Evolutionary conservation across 2,888 invertebrate species (phyloP).

Genomic region (Coleophora deauratella): DNA sequence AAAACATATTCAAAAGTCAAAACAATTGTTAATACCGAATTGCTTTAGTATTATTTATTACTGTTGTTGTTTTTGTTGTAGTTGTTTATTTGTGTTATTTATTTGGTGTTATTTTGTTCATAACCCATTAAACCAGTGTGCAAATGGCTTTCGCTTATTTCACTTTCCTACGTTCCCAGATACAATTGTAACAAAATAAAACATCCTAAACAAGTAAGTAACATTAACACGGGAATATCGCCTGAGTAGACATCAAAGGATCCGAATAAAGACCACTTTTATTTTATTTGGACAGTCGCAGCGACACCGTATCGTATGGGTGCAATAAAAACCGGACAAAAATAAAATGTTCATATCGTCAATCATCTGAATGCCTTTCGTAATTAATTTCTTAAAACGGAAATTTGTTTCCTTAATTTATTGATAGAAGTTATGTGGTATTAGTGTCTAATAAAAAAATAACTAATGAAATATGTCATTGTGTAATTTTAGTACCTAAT

Average conservation of each 20-base stretch:
- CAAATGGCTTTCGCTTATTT: no score
- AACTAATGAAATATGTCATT: background rate
- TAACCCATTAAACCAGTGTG: no score
- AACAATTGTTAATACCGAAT: no score
- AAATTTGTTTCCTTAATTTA: constrained; percentile 12
- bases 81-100: no score
- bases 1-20: no score
- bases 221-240: constrained; percentile 46
- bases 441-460: no score
- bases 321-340: constrained; percentile 46
- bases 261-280: constrained; percentile 45
- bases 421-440: no score
- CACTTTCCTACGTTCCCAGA: no score
- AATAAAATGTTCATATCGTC: constrained; percentile 41
- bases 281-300: constrained; percentile 40
- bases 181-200: background rate
- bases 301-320: constrained; percentile 55
- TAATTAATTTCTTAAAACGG: constrained; percentile 5
- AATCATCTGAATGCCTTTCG: constrained; percentile 26
- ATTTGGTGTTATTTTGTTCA: no score
- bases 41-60: no score
- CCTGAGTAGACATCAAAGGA: constrained; percentile 57
- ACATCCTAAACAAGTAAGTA: constrained; percentile 2
- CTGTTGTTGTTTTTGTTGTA: no score
- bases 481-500: no score